These are phyloP conservation scores for Prietella phreatophila DNA, from an alignment of 2,113 vertebrate genomes.

Conservation along the genomic window DNA sequence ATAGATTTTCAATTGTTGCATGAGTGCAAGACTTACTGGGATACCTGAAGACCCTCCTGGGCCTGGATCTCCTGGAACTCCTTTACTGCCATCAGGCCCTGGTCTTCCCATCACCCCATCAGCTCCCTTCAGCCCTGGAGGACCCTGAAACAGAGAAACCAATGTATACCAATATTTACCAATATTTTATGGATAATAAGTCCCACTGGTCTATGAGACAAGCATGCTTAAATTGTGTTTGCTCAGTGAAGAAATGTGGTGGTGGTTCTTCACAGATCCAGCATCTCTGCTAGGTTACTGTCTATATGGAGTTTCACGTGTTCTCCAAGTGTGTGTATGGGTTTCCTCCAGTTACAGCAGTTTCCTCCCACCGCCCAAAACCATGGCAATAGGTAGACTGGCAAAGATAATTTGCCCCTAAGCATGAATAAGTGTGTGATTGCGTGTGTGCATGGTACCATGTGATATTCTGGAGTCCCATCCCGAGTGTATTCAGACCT, in stretches of 20 bases:
- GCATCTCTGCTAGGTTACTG: not conserved
- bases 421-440: not conserved
- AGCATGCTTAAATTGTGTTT: not conserved
- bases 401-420: not conserved
- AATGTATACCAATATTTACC: not conserved
- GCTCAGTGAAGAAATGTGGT: not conserved
- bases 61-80: constrained; percentile 69
- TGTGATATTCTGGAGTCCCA: not conserved
- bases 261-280: not conserved
- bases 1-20: constrained; percentile 5
- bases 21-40: constrained; percentile 72
- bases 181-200: not conserved
- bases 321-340: not conserved
- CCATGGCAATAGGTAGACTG: not conserved
- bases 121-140: constrained; percentile 68
- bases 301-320: not conserved
- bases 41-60: constrained; percentile 71
- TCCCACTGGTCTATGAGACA: not conserved
- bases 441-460: not conserved
- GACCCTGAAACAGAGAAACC: constrained; percentile 67
- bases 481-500: not conserved
- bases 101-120: constrained; percentile 71
- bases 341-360: not conserved
- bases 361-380: not conserved
- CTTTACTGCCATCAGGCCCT: constrained; percentile 73